These are phyloP conservation scores for Linyphia triangularis DNA, from an alignment of 2,888 invertebrate species.

Conservation along the genomic window DNA sequence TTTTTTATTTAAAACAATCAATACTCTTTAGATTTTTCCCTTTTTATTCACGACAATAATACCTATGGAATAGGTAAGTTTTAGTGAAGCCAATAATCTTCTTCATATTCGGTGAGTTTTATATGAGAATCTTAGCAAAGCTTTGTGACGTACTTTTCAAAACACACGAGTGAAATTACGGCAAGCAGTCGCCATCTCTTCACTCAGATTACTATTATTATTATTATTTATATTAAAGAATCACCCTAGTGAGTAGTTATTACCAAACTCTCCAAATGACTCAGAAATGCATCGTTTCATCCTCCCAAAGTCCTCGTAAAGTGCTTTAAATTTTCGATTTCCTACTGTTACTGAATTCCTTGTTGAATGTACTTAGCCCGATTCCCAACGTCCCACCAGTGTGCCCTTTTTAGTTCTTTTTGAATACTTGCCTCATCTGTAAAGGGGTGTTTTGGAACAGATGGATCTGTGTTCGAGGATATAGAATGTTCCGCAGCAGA, in stretches of 20 bases:
- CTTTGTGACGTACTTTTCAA: neutral
- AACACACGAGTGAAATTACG: conserved; percentile 24
- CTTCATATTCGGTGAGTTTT: neutral
- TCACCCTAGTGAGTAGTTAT: conserved; percentile 28
- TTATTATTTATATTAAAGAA: conserved; percentile 32
- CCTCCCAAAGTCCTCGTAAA: conserved; percentile 51
- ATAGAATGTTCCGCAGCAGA: neutral
- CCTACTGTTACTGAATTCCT: conserved; percentile 16
- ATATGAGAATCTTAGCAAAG: neutral
- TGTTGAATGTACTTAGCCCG: neutral
- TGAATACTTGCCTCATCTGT: neutral
- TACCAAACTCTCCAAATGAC: conserved; percentile 43
- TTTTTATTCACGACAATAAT: too few relatives aligned
- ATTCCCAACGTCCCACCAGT: conserved; percentile 2
- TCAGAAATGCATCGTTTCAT: conserved; percentile 19
- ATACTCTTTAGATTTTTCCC: too few relatives aligned
- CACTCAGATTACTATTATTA: conserved; percentile 35
- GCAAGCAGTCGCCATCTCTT: conserved; percentile 18
- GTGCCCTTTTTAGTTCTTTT: conserved; percentile 33
- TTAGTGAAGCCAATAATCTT: too few relatives aligned
- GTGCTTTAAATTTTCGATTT: conserved; percentile 52
- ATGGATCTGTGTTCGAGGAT: neutral
- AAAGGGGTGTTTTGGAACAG: neutral
- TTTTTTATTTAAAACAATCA: too few relatives aligned
- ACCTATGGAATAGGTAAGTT: too few relatives aligned